Evolutionary conservation across 1,140 invertebrate species (phyloP).

Genomic region (Bombus confusus): DNA sequence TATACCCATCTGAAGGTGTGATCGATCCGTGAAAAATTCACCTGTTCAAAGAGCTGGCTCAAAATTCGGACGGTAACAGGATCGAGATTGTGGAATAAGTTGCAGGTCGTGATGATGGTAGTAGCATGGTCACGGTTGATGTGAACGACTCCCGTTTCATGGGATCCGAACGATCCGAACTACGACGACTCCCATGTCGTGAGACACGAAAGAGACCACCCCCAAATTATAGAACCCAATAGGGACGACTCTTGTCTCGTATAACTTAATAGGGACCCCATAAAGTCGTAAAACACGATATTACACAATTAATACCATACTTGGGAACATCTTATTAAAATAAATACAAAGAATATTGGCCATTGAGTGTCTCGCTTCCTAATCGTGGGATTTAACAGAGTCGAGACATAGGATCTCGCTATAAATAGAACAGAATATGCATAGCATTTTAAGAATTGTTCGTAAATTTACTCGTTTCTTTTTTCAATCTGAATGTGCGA

Average conservation of each 20-base stretch:
- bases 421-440: too few species aligned
- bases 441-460: too few species aligned
- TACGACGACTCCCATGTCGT: constrained; percentile 3
- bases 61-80: background rate
- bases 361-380: too few species aligned
- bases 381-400: too few species aligned
- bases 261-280: constrained; percentile 6
- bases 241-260: constrained; percentile 28
- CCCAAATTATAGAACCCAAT: constrained; percentile 30
- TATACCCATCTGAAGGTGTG: background rate
- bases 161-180: background rate
- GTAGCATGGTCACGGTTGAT: background rate
- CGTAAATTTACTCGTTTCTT: too few species aligned
- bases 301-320: background rate
- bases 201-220: constrained; percentile 22
- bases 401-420: too few species aligned
- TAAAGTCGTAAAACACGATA: background rate
- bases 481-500: too few species aligned
- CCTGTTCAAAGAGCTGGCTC: background rate
- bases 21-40: too few species aligned
- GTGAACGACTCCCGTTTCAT: constrained; percentile 25
- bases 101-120: background rate
- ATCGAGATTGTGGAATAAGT: background rate
- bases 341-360: too few species aligned
- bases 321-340: background rate